Percentiles rank a stretch among this genome's conserved stretches.
These are phyloP conservation scores for Cnemophilus loriae DNA, from an alignment of 2,113 vertebrate genomes.

Conservation along the genomic window DNA sequence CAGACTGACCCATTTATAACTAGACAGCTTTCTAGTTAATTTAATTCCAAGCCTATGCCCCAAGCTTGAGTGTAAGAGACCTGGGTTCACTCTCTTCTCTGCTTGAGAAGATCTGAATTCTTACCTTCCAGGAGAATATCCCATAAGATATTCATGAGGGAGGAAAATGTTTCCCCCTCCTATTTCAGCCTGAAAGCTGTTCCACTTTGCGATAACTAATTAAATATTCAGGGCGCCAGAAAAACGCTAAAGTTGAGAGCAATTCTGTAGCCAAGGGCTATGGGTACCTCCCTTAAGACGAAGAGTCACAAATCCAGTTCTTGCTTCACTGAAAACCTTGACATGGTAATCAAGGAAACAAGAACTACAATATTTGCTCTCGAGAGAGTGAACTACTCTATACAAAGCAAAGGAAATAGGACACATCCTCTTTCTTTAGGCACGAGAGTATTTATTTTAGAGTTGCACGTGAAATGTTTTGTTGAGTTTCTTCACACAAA, in stretches of 20 bases:
- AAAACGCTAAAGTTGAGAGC: slow-evolving; percentile 4
- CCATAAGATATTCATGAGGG: slow-evolving; percentile 58
- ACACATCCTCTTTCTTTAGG: background rate
- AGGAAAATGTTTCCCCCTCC: slow-evolving; percentile 4
- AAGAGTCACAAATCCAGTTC: background rate
- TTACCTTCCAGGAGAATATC: slow-evolving; percentile 50
- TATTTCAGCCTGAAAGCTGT: slow-evolving; percentile 43
- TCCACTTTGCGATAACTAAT: slow-evolving; percentile 43
- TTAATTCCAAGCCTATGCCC: slow-evolving; percentile 9
- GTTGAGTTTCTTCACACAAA: background rate
- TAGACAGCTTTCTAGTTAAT: slow-evolving; percentile 37
- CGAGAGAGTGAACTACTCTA: background rate
- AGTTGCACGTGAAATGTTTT: background rate
- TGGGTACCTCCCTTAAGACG: background rate
- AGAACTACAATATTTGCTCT: background rate
- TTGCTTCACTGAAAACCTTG: slow-evolving; percentile 18
- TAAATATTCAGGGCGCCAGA: slow-evolving; percentile 47
- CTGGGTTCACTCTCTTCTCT: slow-evolving; percentile 11
- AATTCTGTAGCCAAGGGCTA: slow-evolving; percentile 22
- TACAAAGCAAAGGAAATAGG: background rate
- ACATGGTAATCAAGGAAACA: background rate
- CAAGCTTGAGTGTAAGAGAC: background rate
- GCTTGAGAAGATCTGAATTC: slow-evolving; percentile 34
- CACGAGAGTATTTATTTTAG: background rate
- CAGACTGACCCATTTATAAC: slow-evolving; percentile 28